Evolutionary conservation across 2,888 invertebrate genomes (phyloP), one percentile per base, ranked within the genome.

Genomic region (Clistopyga incitator): DNA sequence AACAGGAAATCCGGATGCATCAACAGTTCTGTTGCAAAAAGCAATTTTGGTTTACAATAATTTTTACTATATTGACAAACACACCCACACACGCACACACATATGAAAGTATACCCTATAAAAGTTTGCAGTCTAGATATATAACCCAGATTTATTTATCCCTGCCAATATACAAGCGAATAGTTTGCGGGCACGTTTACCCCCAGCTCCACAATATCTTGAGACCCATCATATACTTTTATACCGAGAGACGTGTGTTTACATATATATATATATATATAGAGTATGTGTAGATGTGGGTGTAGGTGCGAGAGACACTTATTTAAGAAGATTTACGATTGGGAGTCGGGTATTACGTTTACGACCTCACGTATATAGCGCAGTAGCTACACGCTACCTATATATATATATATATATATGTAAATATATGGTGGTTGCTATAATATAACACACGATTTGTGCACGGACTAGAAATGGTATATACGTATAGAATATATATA

Each of bases 241-340:
- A 42, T 29, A 76, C 25, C 65, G 18, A 6, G 52, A 34, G 54
- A 25, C 25, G 15, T 52, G 15, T 68, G 38, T 38, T 6, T 38
- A 29, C 2, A 29, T 29, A 29, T 29, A 29, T 29, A 29, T 29
- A 3, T 4, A 29, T n/a, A n/a, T n/a, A n/a, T n/a, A n/a, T n/a
- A n/a, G n/a, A n/a, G 34, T 34, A 18, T 23, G 45, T 23, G 67
- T 67, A n/a, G n/a, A n/a, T n/a, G 67, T 38, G 18, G 20, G 38
- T 38, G 18, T 56, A 67, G 65, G 70, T 70, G 54, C 70, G 54
- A 70, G n/a, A 38, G 61, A 59, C 47, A 70, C 59, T 78, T 65
- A 65, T 72, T 78, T 34, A 54, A 54, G 18, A 65, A 54, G 71
- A 78, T 78, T 78, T 78, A 78, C 61, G 71, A 78, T 64, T 18